Percentiles rank a stretch among this genome's conserved stretches.
These are phyloP conservation scores for Tupaia chinensis DNA, from an alignment of 2,113 vertebrate species.

Conservation along the genomic window DNA sequence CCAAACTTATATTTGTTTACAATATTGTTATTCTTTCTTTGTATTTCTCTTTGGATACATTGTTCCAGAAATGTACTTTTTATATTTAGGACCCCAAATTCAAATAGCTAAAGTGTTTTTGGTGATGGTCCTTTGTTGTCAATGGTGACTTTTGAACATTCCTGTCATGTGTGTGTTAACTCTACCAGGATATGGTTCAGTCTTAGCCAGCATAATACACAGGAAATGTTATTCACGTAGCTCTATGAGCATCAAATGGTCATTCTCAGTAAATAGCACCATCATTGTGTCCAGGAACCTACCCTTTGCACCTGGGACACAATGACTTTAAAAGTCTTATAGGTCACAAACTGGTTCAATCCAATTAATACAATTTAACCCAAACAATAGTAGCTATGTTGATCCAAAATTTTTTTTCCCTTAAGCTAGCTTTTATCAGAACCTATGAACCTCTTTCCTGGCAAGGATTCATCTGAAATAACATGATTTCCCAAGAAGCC, in stretches of 20 bases:
- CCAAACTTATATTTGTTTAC: background rate
- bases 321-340: conserved; percentile 70
- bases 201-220: background rate
- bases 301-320: background rate
- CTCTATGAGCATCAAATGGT: background rate
- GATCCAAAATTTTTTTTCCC: conserved; percentile 41
- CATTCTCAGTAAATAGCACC: background rate
- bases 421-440: conserved; percentile 51
- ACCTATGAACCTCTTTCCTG: background rate
- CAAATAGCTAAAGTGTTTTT: background rate
- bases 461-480: conserved; percentile 45
- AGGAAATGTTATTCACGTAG: background rate
- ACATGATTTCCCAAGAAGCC: background rate
- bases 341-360: conserved; percentile 70
- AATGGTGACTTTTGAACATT: background rate
- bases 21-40: background rate
- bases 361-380: conserved; percentile 69
- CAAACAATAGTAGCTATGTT: conserved; percentile 44
- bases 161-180: background rate
- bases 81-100: background rate
- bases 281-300: background rate
- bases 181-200: background rate
- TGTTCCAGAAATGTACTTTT: conserved; percentile 6
- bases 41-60: background rate
- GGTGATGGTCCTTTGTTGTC: background rate